These are phyloP conservation scores for Dryobotodes eremita DNA, from an alignment of 2,888 invertebrate species.

Conservation along the genomic window DNA sequence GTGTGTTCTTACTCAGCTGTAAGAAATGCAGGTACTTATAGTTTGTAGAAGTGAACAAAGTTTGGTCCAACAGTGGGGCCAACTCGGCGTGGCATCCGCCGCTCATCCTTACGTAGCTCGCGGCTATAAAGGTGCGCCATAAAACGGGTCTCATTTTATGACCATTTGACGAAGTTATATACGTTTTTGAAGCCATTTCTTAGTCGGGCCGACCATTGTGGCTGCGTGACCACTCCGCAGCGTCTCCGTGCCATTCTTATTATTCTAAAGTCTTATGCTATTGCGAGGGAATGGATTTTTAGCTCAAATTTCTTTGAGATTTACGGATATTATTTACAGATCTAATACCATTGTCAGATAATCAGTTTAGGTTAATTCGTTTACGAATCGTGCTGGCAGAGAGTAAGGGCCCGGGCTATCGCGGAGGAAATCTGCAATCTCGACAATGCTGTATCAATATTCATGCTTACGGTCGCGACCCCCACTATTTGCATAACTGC, in stretches of 20 bases:
- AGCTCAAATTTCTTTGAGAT: constrained; percentile 70
- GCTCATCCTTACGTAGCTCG: constrained; percentile 85
- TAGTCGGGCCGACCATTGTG: constrained; percentile 84
- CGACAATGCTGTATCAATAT: constrained; percentile 90
- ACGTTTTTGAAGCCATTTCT: constrained; percentile 88
- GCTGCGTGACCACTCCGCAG: constrained; percentile 82
- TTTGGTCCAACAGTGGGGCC: constrained; percentile 73
- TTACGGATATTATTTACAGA: constrained; percentile 70
- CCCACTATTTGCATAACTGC: constrained; percentile 89
- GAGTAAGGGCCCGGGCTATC: constrained; percentile 85
- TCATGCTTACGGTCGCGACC: constrained; percentile 90
- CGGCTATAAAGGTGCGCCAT: constrained; percentile 88
- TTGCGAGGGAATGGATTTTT: constrained; percentile 73
- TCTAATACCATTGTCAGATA: constrained; percentile 79
- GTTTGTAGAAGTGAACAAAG: constrained; percentile 64
- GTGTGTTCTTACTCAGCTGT: constrained; percentile 60
- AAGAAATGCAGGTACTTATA: constrained; percentile 61
- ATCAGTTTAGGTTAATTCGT: constrained; percentile 85
- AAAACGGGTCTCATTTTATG: constrained; percentile 89
- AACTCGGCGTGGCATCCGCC: constrained; percentile 78
- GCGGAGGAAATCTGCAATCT: constrained; percentile 86
- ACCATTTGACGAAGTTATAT: constrained; percentile 90
- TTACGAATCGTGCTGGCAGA: constrained; percentile 85
- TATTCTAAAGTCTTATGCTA: constrained; percentile 78
- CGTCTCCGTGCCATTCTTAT: constrained; percentile 79